Base-by-base conservation (phyloP, 2,888 invertebrate genomes). In the Galerucella nymphaeae region DNA sequence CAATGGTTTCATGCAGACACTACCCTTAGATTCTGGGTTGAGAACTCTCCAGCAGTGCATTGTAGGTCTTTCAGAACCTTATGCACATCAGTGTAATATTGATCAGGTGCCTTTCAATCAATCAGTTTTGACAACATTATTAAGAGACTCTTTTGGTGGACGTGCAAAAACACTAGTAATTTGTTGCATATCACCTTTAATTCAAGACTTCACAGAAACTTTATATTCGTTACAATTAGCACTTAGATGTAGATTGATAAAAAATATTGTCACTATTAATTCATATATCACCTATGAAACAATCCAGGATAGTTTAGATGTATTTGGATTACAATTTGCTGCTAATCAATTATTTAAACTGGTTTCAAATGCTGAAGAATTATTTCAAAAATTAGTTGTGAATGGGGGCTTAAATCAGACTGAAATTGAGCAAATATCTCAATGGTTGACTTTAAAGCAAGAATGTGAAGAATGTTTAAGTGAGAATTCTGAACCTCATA, bases 381-480 rank as follows among this genome's bases (percentile, higher is more conserved):
- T 96, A n/a, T 94, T 94, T 86, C 91, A 93, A 85, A 93, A 90
- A 85, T 89, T 95, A 58, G 88, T 94, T 64, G 89, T 90, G 16
- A 92, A 91, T 55, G 92, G 92, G 81, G 89, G 90, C n/a, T 84
- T 95, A 70, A 90, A 91, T 13, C 92, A 93, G 68, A 87, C 90
- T 73, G 94, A 94, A 83, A 90, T 92, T 77, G 93, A 93, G 81
- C 94, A 94, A 86, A 91, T 93, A 61, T 90, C 93, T 82, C 93
- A 94, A 79, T 96, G 96, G 96, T 87, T 96, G 18, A 94, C 93
- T 81, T 87, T 95, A 75, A 95, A 95, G 83, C 94, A 95, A 79
- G 96, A 96, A 85, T 95, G 94, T 85, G 94, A 95, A 85, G 95
- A 95, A 83, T 95, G 95, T 83, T 89, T 93, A 62, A 90, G 90